Conservation (phyloP, 2,113 vertebrate genomes). For the Rattus norvegicus region DNA sequence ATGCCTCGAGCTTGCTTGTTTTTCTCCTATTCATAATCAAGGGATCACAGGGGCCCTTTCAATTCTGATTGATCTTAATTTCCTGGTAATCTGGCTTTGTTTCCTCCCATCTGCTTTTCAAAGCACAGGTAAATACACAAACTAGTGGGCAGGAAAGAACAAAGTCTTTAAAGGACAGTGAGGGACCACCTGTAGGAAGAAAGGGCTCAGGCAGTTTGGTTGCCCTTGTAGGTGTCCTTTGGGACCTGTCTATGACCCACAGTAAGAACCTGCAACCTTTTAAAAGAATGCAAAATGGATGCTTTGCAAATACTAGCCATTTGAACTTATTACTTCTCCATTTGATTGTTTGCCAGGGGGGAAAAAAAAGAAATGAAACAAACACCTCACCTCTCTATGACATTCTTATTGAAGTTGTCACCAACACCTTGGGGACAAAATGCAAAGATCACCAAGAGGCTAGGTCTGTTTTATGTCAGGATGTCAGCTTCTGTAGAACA, state of each 20-base stretch:
- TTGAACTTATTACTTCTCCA: neutral
- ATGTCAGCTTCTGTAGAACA: neutral
- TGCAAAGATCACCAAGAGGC: neutral
- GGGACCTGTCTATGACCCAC: neutral
- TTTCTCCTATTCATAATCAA: neutral
- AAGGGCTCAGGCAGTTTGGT: neutral
- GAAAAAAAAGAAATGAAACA: neutral
- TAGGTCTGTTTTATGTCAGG: neutral
- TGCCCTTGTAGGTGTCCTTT: neutral
- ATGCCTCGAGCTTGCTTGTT: neutral
- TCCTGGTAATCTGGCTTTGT: neutral
- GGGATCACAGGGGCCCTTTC: neutral
- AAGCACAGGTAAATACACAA: neutral
- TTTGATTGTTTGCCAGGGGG: neutral
- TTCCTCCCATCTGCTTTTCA: neutral
- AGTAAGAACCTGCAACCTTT: neutral
- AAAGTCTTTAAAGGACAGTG: neutral
- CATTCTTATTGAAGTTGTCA: neutral
- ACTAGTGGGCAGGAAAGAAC: neutral
- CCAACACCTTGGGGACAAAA: neutral
- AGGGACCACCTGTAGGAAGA: neutral
- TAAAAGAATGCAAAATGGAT: neutral
- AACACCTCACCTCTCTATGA: neutral
- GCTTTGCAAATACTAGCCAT: neutral
- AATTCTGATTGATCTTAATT: neutral